Evolutionary conservation across 2,888 invertebrate species (phyloP), one percentile per base, ranked within the genome.

Genomic region (Melinaea menophilus): DNA sequence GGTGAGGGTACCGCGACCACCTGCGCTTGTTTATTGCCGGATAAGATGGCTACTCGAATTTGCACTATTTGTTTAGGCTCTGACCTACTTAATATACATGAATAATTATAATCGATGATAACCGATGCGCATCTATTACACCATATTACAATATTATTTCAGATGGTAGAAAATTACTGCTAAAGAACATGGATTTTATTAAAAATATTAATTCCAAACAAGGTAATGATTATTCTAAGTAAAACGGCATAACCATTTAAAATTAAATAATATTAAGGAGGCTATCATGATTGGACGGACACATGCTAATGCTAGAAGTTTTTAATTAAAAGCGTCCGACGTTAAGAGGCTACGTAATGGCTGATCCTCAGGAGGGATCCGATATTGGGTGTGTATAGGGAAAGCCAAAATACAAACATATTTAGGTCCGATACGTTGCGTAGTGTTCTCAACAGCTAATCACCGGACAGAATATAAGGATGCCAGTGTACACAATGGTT

Each of bases 241-340:
- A 9, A 9, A 41, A 41, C 9, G 9, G 41, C 9, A 9, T 41
- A 11, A 41, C 41, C 46, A 51, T 48, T 33, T 51, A 76, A 80
- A 84, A 86, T 86, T 85, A 86, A 86, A 86, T 87, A 86, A 85
- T 85, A 86, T 88, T 85, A 82, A 80, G 83, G 84, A 85, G 86
- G 85, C 85, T 79, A 82, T 79, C 81, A 81, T 82, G 82, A 85
- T 82, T 81, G 82, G 82, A 77, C 82, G 81, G 83, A 84, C 85
- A 85, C 86, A 88, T 86, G 89, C 82, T 89, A 89, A 88, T 88
- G 88, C 81, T 88, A 88, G 90, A 90, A 90, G 90, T 90, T 90
- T 90, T 90, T 90, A 90, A 90, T 90, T 90, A 90, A 90, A 90
- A 88, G 85, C 85, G 86, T 81, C 82, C 82, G 84, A 79, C 81